Base-by-base conservation (phyloP, 1,140 invertebrate genomes). In the Drosophila carrolli region DNA sequence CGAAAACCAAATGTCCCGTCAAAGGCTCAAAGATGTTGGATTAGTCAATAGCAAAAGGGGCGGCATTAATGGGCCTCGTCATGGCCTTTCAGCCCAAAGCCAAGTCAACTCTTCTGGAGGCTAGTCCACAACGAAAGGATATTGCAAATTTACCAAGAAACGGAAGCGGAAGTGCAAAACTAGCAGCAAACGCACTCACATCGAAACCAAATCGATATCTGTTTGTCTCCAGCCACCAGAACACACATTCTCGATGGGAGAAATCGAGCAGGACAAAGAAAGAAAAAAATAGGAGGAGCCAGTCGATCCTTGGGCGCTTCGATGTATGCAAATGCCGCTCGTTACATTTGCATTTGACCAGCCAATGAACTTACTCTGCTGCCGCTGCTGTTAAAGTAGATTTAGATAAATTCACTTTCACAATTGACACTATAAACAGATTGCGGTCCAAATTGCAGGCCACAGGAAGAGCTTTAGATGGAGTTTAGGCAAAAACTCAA, bases 391-490 rank as follows among this genome's bases (percentile, higher is more conserved):
- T 38, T 41, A 78, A 81, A 85, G 63, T 81, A 78, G 78, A 88
- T 82, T 82, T 82, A 70, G 68, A 68, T 82, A 82, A 82, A 82
- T 86, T 86, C 79, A 86, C 83, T 86, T 83, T 82, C 65, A 67
- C 83, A 88, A 88, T 88, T 88, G 82, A 88, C 82, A 86, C 79
- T 73, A 81, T 78, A 88, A 86, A 88, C 83, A 88, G 79, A 86
- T 88, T 85, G 82, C 50, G 82, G 82, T 83, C 75, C 62, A 59
- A 86, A 82, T 74, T 77, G 58, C 75, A 61, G 68, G 37, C 68
- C 68, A 71, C 68, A 71, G 65, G 29, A 56, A 62, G 73, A 65
- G 53, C 14, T 60, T 67, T 74, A 63, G 54, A 37, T 27, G 44
- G 7, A 37, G 61, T 63, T 61, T 40, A 23, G 60, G 54, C 40